A percentile compares a stretch with the other conserved stretches of the same genome.
phyloP scores from a whole-genome alignment of 2,888 invertebrate species.

The Tenthredo scrophulariae region DNA sequence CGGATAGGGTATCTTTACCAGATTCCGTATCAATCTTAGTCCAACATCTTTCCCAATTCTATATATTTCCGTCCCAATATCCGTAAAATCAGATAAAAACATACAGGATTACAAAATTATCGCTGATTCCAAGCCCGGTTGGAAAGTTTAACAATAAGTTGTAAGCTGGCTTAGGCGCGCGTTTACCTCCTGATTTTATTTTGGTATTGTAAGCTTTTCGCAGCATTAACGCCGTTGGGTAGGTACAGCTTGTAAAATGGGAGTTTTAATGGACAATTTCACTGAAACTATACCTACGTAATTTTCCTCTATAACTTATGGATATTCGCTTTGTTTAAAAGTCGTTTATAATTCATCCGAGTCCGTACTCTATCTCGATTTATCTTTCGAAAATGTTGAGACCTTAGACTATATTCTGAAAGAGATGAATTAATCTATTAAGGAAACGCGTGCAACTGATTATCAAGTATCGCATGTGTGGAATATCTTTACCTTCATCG shows the following conservation, averaged over 20 bases:
- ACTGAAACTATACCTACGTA: not conserved
- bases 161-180: slow-evolving; percentile 29
- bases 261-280: not conserved
- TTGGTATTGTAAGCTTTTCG: slow-evolving; percentile 22
- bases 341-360: not conserved
- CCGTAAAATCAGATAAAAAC: not conserved
- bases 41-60: not conserved
- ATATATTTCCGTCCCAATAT: not conserved
- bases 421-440: not conserved
- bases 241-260: not conserved
- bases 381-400: not conserved
- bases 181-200: slow-evolving; percentile 7
- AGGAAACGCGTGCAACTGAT: not conserved
- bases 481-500: slow-evolving; percentile 29
- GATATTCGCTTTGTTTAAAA: not conserved
- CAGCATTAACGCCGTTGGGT: not conserved
- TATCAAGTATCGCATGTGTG: not conserved
- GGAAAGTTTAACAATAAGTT: slow-evolving; percentile 28
- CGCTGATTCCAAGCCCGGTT: not conserved
- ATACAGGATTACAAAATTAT: slow-evolving; percentile 22
- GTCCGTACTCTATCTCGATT: not conserved
- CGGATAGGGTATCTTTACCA: not conserved
- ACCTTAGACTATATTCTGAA: not conserved
- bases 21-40: not conserved
- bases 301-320: not conserved